These are phyloP conservation scores for Sylvilagus bachmani DNA, from an alignment of 2,113 vertebrate species.

Conservation along the genomic window DNA sequence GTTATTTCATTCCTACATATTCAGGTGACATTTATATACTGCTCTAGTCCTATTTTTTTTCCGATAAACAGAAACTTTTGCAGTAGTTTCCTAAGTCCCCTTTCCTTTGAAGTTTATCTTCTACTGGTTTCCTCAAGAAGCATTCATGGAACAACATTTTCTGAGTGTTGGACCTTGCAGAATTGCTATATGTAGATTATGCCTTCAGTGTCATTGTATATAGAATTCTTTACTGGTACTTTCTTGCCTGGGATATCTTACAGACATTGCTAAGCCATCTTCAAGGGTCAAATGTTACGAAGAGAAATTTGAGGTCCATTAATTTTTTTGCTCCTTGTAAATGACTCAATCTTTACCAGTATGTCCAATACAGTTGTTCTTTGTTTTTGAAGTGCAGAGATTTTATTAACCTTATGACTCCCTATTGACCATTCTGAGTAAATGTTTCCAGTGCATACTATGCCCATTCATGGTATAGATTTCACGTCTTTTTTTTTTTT, in stretches of 20 bases:
- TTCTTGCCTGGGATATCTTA: constrained; percentile 30
- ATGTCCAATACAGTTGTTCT: background rate
- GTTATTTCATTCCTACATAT: background rate
- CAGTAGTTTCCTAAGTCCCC: background rate
- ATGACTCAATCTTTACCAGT: background rate
- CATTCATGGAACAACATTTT: constrained; percentile 16
- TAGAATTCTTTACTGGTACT: constrained; percentile 8
- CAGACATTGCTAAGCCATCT: background rate
- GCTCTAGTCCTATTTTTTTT: background rate
- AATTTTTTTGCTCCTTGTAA: background rate
- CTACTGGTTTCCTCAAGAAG: constrained; percentile 9
- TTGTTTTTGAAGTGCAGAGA: background rate
- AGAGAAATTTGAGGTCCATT: constrained; percentile 16
- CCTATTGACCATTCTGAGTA: background rate
- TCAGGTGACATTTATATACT: background rate
- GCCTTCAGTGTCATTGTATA: background rate
- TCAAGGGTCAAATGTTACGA: background rate
- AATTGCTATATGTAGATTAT: constrained; percentile 24
- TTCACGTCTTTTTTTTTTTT: background rate
- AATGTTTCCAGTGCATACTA: background rate
- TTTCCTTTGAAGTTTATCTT: constrained; percentile 41
- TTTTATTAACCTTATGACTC: background rate
- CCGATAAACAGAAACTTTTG: background rate
- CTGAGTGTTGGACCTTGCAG: background rate
- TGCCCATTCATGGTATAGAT: background rate